Base-by-base conservation (phyloP, 2,797 vertebrate species). In the Malacoctenus gilli region DNA sequence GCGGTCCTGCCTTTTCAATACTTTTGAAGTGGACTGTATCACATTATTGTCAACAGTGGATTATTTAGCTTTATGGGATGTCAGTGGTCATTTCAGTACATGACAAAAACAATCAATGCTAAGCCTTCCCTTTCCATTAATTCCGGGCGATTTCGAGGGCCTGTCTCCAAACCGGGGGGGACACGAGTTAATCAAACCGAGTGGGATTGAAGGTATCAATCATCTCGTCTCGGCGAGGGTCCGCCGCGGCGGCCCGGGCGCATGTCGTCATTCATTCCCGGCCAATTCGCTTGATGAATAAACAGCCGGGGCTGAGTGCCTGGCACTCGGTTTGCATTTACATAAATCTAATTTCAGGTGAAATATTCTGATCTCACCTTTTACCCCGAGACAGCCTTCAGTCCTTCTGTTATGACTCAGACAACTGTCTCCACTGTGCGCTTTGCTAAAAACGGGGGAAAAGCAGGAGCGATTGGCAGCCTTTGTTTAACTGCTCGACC, bases 291-390 rank as follows among this genome's bases (percentile, higher is more conserved):
- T 63, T 86, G 87, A 88, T 85, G 82, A 86, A 86, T 75, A 89
- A 89, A 87, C 79, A 84, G 69, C 47, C 51, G 1, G n/a, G 4
- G 59, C 49, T 32, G 64, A 72, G 72, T 75, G 75, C 77, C 81
- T 86, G 82, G 81, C 70, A 80, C 50, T 49, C 37, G 11, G 76
- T 83, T 78, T 68, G 16, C 59, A 87, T 89, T 87, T 81, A 72
- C 74, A 85, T 88, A 79, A 86, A 87, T 88, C 60, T 82, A 72
- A 88, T 89, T 89, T 84, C 63, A 78, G 65, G 74, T 79, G 76
- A 87, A 85, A 88, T 85, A 80, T 72, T 81, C 65, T 56, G 77
- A 62, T 48, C 66, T 80, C 82, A 87, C 79, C 82, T 85, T n/a
- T 72, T 67, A 75, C 38, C 59, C 59, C n/a, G n/a, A 54, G 54